Percentiles rank a stretch among this genome's conserved stretches.
Evolutionary conservation across 2,113 vertebrate species (phyloP).

Genomic region (Pitta sordida): DNA sequence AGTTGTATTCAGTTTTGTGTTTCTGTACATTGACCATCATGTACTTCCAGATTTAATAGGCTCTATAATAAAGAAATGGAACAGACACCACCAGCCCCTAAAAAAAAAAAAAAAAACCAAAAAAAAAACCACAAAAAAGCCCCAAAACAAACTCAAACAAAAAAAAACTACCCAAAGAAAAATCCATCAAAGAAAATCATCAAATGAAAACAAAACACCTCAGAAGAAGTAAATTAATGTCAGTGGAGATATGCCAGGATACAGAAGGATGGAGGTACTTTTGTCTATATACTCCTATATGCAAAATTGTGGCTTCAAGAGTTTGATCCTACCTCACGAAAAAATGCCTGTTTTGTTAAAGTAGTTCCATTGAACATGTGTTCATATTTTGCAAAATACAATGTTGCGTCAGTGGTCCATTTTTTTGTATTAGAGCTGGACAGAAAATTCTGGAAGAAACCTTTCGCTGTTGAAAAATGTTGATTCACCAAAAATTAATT

Average conservation of each 20-base stretch:
- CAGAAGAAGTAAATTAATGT: neutral
- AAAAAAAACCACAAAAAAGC: neutral
- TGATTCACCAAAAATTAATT: neutral
- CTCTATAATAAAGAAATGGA: neutral
- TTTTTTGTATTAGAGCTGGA: neutral
- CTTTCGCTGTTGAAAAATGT: neutral
- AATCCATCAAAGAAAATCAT: neutral
- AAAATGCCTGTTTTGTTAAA: neutral
- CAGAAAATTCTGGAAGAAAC: neutral
- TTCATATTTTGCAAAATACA: neutral
- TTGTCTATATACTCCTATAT: neutral
- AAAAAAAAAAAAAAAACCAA: no score
- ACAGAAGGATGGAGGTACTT: neutral
- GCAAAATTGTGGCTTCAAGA: neutral
- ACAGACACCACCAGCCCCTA: neutral
- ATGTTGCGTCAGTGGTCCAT: neutral
- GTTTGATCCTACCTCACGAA: neutral
- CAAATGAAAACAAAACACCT: neutral
- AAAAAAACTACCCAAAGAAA: neutral
- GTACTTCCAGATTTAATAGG: neutral
- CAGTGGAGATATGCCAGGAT: neutral
- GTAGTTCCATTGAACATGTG: neutral
- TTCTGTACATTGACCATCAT: neutral
- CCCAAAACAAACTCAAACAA: no score
- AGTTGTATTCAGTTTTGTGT: neutral